Base-by-base conservation (phyloP, 2,888 invertebrate species). In the Caenorhabditis auriculariae region DNA sequence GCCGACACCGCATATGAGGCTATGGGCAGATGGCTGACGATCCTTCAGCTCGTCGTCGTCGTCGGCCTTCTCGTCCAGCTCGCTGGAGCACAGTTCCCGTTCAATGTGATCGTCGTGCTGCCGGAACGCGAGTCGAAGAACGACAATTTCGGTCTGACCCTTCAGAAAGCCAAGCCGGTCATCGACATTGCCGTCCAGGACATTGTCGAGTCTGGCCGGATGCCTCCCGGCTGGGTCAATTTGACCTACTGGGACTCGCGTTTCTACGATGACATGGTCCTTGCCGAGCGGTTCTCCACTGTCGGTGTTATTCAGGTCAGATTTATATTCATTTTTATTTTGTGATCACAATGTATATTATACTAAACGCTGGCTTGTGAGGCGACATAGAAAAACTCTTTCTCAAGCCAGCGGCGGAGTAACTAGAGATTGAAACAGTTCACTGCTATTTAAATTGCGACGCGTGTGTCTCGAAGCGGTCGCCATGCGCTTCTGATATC, bases 231-330 rank as follows among this genome's bases (percentile, higher is more conserved):
- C 17, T 80, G 77, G 77, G 61, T 77, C 47, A 76, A 77, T 51
- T 49, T 80, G 15, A 73, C 72, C 38, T 74, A 72, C 42, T 69
- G 75, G 56, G 80, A 80, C 65, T 74, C 74, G 19, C 54, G 68
- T 9, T 60, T 61, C 27, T 80, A 78, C 69, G 78, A 81, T 24
- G 79, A 82, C 88, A 27, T 88, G 88, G 75, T 87, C 89, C 69
- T 98, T 91, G 91, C 80, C 21, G 80, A 80, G 47, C 41, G 76
- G n/a, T 58, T 61, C 23, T 59, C 76, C 12, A 67, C 76, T 12
- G 66, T 66, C 17, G 76, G 75, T 29, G 71, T 76, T 9, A 66
- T 91, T 80, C 89, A 90, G n/a, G n/a, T n/a, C n/a, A n/a, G n/a
- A n/a, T n/a, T n/a, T n/a, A n/a, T n/a, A n/a, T n/a, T n/a, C n/a